Percentiles rank a stretch among this genome's conserved stretches.
Conservation (phyloP, 1,140 invertebrate species). For the Capitella teleta region DNA sequence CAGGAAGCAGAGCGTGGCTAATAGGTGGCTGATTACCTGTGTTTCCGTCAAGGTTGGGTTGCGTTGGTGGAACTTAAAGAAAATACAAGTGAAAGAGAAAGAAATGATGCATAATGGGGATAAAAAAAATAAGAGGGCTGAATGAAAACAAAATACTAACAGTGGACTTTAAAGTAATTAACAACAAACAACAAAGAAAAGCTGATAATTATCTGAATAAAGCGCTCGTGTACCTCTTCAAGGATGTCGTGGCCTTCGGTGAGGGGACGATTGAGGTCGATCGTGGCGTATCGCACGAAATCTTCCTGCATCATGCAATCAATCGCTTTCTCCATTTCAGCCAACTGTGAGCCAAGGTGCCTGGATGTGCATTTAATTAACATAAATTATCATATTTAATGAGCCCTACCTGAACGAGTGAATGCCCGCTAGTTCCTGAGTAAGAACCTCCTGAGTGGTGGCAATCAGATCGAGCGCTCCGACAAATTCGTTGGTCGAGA, state of each 20-base stretch:
- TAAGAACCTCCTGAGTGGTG: slow-evolving; percentile 88
- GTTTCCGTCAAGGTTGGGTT: too few relatives aligned
- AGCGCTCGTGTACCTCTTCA: slow-evolving; percentile 46
- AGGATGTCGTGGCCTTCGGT: slow-evolving; percentile 49
- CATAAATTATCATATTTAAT: too few relatives aligned
- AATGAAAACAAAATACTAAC: background rate
- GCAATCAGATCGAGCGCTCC: slow-evolving; percentile 92
- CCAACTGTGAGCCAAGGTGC: slow-evolving; percentile 88
- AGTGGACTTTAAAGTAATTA: background rate
- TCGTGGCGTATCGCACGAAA: slow-evolving; percentile 80
- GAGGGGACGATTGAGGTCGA: slow-evolving; percentile 77
- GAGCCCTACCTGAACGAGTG: slow-evolving; percentile 69
- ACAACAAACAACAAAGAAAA: background rate
- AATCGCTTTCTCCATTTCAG: slow-evolving; percentile 89
- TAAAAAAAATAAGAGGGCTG: too few relatives aligned
- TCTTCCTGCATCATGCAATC: slow-evolving; percentile 94
- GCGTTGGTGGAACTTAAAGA: too few relatives aligned
- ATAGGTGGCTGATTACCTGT: too few relatives aligned
- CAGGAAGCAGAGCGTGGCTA: too few relatives aligned
- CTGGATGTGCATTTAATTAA: too few relatives aligned
- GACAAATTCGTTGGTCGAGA: slow-evolving; percentile 94
- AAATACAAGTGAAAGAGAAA: too few relatives aligned
- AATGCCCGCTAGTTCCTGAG: slow-evolving; percentile 75
- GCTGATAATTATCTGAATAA: too few relatives aligned
- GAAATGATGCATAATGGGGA: too few relatives aligned